These are phyloP conservation scores for Gymnosoma rotundatum DNA, from an alignment of 2,888 invertebrate species.

Conservation along the genomic window DNA sequence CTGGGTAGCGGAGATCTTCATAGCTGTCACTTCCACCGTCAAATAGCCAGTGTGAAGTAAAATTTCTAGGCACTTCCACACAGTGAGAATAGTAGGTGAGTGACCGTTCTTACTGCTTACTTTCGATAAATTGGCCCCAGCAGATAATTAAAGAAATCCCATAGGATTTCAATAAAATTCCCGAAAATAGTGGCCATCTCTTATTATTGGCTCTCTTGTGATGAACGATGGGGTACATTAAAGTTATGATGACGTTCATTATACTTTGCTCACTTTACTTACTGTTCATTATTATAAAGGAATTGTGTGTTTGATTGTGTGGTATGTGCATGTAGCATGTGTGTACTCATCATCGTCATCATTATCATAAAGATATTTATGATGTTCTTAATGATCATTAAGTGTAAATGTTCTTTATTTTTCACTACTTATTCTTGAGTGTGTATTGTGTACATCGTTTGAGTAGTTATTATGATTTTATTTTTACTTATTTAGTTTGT, in stretches of 20 bases:
- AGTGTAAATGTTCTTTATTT: conserved; percentile 42
- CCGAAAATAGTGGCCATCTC: too few species aligned
- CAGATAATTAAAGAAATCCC: too few species aligned
- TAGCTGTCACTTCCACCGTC: too few species aligned
- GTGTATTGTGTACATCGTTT: conserved; percentile 44
- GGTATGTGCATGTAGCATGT: neutral
- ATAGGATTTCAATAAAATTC: too few species aligned
- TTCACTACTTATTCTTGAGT: conserved; percentile 37
- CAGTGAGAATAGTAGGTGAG: too few species aligned
- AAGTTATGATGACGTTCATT: neutral
- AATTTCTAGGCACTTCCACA: too few species aligned
- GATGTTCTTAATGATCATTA: conserved; percentile 58
- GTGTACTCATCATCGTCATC: conserved; percentile 30
- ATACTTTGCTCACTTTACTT: conserved; percentile 37
- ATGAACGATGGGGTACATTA: neutral
- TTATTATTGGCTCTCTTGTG: conserved; percentile 11
- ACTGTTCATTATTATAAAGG: neutral
- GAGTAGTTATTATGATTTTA: conserved; percentile 60
- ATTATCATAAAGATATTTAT: conserved; percentile 37
- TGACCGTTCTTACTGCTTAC: too few species aligned
- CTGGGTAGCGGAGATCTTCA: too few species aligned
- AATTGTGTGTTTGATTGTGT: neutral
- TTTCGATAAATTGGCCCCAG: too few species aligned
- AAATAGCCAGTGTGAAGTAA: too few species aligned
- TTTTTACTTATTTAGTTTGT: conserved; percentile 44